phyloP scores from a whole-genome alignment of 2,113 vertebrate genomes.

The Aldabrachelys gigantea region DNA sequence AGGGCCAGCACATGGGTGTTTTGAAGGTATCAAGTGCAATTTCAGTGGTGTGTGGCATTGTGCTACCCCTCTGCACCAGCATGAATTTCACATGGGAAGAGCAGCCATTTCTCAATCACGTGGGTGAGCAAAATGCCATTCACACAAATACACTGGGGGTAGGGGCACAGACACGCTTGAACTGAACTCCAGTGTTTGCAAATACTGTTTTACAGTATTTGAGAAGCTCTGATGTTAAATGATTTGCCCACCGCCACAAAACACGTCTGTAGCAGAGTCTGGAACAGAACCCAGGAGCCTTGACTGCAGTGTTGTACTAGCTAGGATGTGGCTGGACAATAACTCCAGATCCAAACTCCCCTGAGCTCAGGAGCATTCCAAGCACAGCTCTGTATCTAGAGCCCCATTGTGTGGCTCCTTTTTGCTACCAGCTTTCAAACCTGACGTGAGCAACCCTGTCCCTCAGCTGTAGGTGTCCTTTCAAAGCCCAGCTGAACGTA shows the following conservation, averaged over 20 bases:
- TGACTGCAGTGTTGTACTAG: background rate
- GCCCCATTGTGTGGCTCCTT: background rate
- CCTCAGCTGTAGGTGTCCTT: background rate
- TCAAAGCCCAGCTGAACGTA: background rate
- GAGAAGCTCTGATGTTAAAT: background rate
- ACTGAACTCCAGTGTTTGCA: background rate
- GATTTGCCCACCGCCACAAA: background rate
- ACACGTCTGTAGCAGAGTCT: background rate
- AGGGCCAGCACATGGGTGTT: background rate
- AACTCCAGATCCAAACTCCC: too few relatives aligned
- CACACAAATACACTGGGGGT: background rate
- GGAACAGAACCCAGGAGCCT: background rate
- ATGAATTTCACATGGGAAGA: background rate
- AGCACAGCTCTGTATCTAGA: background rate
- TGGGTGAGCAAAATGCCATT: background rate
- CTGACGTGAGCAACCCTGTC: accelerated
- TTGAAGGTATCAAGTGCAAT: background rate
- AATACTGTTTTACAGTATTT: background rate
- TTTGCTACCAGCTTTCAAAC: background rate
- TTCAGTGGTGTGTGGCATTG: accelerated
- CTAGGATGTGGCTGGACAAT: background rate
- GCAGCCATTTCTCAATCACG: background rate
- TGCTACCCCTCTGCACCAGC: background rate
- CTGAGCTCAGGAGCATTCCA: background rate
- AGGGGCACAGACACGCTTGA: background rate